These are phyloP conservation scores for Acropternis orthonyx DNA, from an alignment of 2,797 vertebrate genomes.

Conservation along the genomic window DNA sequence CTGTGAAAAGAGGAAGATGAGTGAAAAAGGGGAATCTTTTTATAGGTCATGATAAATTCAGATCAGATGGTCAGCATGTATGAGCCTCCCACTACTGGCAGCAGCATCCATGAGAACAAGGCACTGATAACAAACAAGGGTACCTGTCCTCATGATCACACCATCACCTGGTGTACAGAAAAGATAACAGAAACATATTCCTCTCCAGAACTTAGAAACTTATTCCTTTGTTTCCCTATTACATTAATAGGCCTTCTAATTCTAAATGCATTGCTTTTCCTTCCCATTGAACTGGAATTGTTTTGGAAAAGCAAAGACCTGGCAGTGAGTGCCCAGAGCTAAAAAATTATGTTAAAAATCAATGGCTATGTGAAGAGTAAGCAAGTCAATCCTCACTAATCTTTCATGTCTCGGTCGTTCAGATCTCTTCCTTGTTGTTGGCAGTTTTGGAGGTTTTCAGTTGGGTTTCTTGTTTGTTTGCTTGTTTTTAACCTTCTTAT, in stretches of 20 bases:
- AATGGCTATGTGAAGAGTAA: background rate
- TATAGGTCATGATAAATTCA: background rate
- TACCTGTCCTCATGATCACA: background rate
- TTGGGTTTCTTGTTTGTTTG: background rate
- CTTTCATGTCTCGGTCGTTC: background rate
- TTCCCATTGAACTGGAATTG: background rate
- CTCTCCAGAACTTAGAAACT: background rate
- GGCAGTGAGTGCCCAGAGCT: background rate
- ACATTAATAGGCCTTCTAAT: background rate
- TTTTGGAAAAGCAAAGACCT: background rate
- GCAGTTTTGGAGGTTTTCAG: background rate
- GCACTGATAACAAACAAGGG: background rate
- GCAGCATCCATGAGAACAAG: background rate
- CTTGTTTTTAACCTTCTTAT: background rate
- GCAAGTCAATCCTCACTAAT: background rate
- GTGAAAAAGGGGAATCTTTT: background rate
- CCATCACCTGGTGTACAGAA: background rate
- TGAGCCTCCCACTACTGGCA: background rate
- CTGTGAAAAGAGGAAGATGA: background rate
- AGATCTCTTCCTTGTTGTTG: background rate
- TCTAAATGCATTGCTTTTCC: background rate
- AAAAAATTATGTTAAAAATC: background rate
- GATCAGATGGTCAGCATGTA: background rate
- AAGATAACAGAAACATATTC: background rate
- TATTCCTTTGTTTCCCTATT: background rate